Evolutionary conservation across 2,888 invertebrate species (phyloP).

Genomic region (Hemithea aestivaria): DNA sequence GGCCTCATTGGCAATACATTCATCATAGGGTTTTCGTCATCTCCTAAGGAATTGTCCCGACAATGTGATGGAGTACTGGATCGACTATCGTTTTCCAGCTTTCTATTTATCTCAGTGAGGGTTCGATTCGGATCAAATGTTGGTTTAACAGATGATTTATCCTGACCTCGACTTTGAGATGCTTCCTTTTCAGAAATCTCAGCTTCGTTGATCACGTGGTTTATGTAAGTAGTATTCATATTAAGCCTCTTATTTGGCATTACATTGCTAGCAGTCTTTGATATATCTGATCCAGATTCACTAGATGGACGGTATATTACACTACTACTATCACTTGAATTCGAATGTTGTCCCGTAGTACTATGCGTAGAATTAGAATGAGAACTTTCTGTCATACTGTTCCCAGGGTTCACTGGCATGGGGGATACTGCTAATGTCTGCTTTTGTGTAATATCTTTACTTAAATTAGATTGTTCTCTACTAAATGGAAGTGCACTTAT

Average conservation of each 20-base stretch:
- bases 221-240: constrained; percentile 74
- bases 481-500: constrained; percentile 68
- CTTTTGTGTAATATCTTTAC: constrained; percentile 71
- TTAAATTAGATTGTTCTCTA: constrained; percentile 74
- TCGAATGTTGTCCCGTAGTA: constrained; percentile 83
- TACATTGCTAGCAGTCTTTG: constrained; percentile 59
- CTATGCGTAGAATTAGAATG: constrained; percentile 79
- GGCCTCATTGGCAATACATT: constrained; percentile 96
- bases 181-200: constrained; percentile 73
- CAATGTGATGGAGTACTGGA: constrained; percentile 74
- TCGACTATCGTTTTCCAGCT: constrained; percentile 55
- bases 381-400: constrained; percentile 82
- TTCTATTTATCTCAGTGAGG: constrained; percentile 53
- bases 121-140: constrained; percentile 58
- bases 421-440: constrained; percentile 85
- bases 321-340: constrained; percentile 86
- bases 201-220: constrained; percentile 76
- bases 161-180: constrained; percentile 55
- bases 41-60: constrained; percentile 76
- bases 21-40: constrained; percentile 85
- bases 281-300: constrained; percentile 83
- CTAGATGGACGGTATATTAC: constrained; percentile 86
- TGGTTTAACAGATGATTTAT: constrained; percentile 37
- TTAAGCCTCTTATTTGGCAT: constrained; percentile 74
- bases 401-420: constrained; percentile 79